Percentiles rank a stretch among this genome's conserved stretches.
These are phyloP conservation scores for Catocala fraxini DNA, from an alignment of 2,888 invertebrate species.

Conservation along the genomic window DNA sequence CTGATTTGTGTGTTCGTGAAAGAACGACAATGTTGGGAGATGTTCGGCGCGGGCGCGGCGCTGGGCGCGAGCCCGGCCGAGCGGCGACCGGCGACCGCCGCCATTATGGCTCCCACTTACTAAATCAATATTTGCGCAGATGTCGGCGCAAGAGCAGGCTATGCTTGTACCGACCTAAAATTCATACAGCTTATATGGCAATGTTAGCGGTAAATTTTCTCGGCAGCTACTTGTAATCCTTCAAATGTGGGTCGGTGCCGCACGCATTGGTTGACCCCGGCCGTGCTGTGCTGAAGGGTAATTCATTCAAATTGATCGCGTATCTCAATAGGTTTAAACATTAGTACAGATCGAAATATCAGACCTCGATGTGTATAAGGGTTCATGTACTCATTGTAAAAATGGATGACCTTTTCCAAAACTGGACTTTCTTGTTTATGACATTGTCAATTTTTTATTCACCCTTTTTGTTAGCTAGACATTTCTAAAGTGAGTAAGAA, in stretches of 20 bases:
- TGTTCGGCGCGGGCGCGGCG: constrained; percentile 56
- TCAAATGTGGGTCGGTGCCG: constrained; percentile 85
- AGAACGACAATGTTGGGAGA: constrained; percentile 58
- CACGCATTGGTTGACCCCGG: constrained; percentile 84
- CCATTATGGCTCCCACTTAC: constrained; percentile 83
- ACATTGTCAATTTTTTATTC: too few relatives aligned
- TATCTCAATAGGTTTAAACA: constrained; percentile 55
- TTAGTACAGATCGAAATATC: constrained; percentile 43
- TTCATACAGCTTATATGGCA: constrained; percentile 87
- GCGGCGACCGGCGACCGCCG: constrained; percentile 63
- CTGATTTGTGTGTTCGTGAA: constrained; percentile 58
- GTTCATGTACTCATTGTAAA: constrained; percentile 17
- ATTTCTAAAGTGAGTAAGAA: neutral
- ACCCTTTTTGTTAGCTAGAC: neutral
- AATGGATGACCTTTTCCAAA: too few relatives aligned
- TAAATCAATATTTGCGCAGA: constrained; percentile 88
- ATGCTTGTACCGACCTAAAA: constrained; percentile 87
- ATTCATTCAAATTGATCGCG: constrained; percentile 75
- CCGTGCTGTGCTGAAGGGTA: constrained; percentile 74
- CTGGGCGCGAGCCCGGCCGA: constrained; percentile 55
- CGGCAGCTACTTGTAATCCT: constrained; percentile 86
- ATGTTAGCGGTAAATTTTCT: constrained; percentile 87
- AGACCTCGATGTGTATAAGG: constrained; percentile 36
- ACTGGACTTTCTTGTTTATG: too few relatives aligned
- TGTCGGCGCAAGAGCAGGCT: constrained; percentile 86